Evolutionary conservation across 2,888 invertebrate species (phyloP), one percentile per base, ranked within the genome.

Genomic region (Megastigmus dorsalis): DNA sequence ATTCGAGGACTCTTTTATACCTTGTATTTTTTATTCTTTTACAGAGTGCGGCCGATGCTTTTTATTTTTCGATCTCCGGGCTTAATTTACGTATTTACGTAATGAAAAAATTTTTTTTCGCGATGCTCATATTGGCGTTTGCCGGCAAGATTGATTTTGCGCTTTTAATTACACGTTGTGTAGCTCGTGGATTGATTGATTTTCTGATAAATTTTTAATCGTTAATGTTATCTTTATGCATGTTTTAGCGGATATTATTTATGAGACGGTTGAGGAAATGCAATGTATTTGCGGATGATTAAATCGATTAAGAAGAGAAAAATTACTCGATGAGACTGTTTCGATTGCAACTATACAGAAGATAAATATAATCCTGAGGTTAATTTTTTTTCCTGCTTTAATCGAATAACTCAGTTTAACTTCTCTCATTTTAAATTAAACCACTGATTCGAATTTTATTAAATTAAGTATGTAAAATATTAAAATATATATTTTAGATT

Each of bases 91-190:
- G 48, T 33, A 52, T 66, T 43, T 30, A 15, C 41, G 50, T 72
- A 72, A 72, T 66, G 38, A 33, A 52, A 55, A 2, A 13, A 13
- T 60, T n/a, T n/a, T n/a, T n/a, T n/a, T 60, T 50, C 48, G 41
- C 9, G 23, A 52, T 38, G 2, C 13, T 30, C 15, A 50, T 18
- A n/a, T 45, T 33, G 28, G 28, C 18, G n/a, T 43, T 36, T 38
- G 13, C 5, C 10, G 5, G 15, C 10, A 13, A 50, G 50, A 69
- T 69, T 69, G 33, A 62, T 69, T 69, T 60, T 33, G 2, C 30
- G 30, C 45, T 63, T 68, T 71, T 71, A 71, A 71, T 63, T 69
- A 33, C 43, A 5, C 15, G 28, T 18, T 41, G 18, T 38, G 15
- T 18, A n/a, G n/a, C n/a, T n/a, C n/a, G n/a, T 28, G 3, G 13